Percentiles rank a stretch among this genome's conserved stretches.
These are phyloP conservation scores for Graphium colonna DNA, from an alignment of 2,888 invertebrate genomes.

Conservation along the genomic window DNA sequence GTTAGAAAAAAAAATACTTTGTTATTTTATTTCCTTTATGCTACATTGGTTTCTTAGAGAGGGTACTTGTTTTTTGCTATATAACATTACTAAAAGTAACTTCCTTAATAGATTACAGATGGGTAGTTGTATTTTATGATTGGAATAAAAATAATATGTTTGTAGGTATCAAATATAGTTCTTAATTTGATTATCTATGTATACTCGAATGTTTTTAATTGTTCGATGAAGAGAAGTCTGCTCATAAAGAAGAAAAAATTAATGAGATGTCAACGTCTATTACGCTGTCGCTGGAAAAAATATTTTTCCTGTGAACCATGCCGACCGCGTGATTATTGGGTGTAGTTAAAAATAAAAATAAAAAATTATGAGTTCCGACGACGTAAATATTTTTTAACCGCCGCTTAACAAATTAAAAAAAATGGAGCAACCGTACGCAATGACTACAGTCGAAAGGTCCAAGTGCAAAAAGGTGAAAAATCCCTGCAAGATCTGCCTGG, in stretches of 20 bases:
- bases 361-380: conserved; percentile 4
- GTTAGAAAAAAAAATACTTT: too few relatives aligned
- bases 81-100: too few relatives aligned
- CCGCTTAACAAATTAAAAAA: conserved; percentile 28
- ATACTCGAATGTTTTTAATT: background rate
- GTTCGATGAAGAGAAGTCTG: conserved; percentile 10
- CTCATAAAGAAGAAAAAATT: conserved; percentile 21
- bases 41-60: too few relatives aligned
- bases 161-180: too few relatives aligned
- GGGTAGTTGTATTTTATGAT: too few relatives aligned
- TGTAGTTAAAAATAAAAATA: conserved; percentile 10
- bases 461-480: conserved; percentile 52
- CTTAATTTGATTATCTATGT: too few relatives aligned
- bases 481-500: conserved; percentile 63
- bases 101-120: too few relatives aligned
- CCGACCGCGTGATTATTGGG: conserved; percentile 6
- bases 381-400: conserved; percentile 22
- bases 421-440: conserved; percentile 26
- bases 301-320: conserved; percentile 19
- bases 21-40: too few relatives aligned
- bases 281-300: conserved; percentile 9
- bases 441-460: conserved; percentile 40
- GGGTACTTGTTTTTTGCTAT: too few relatives aligned
- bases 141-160: too few relatives aligned
- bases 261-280: conserved; percentile 9